Conservation (phyloP, 2,888 invertebrate species). For the Cylloceria caligata region DNA sequence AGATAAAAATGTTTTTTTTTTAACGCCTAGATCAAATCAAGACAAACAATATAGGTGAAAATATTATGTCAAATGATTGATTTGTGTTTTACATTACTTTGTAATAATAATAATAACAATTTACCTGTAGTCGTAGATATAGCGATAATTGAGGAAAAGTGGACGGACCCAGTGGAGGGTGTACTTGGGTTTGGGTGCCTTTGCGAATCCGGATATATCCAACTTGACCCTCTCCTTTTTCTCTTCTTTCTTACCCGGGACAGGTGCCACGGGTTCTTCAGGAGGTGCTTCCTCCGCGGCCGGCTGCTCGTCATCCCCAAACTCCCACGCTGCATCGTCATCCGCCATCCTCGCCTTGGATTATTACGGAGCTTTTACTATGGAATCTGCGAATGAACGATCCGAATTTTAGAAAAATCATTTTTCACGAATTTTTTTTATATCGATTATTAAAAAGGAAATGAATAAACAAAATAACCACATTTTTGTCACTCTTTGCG, state of each 20-base stretch:
- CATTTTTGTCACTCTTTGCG: constrained; percentile 20
- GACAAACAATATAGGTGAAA: too few relatives aligned
- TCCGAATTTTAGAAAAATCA: neutral
- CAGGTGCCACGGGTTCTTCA: constrained; percentile 84
- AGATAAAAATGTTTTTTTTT: too few relatives aligned
- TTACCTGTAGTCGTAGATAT: constrained; percentile 91
- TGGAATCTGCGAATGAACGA: constrained; percentile 45
- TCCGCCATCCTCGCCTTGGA: constrained; percentile 60
- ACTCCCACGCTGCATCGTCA: constrained; percentile 69
- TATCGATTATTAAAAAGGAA: too few relatives aligned
- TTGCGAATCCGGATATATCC: constrained; percentile 82
- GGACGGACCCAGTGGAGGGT: constrained; percentile 95
- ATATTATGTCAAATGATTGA: too few relatives aligned
- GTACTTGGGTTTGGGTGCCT: constrained; percentile 89
- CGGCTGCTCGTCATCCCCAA: constrained; percentile 79
- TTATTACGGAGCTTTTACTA: constrained; percentile 3
- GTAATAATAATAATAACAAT: neutral
- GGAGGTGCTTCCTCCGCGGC: constrained; percentile 77
- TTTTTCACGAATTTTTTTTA: neutral
- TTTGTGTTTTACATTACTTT: too few relatives aligned
- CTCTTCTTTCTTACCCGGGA: constrained; percentile 83
- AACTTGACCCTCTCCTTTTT: constrained; percentile 67
- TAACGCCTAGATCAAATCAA: too few relatives aligned
- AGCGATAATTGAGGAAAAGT: constrained; percentile 92
- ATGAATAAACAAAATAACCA: too few relatives aligned